Evolutionary conservation across 1,140 invertebrate species (phyloP).

Genomic region (Pteromalus puparum): DNA sequence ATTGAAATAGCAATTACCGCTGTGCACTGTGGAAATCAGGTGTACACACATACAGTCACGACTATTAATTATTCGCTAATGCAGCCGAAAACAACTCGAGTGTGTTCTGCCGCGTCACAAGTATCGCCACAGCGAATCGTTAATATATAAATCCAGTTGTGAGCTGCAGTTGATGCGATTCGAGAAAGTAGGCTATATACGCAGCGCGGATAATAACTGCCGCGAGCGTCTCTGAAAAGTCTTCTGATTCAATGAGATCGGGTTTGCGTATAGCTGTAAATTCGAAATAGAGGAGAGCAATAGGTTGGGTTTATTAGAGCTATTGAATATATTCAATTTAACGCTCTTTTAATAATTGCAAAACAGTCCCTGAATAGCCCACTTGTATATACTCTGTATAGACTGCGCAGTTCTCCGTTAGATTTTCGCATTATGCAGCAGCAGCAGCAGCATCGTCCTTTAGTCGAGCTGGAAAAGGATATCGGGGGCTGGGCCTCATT

Average conservation of each 20-base stretch:
- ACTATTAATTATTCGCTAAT: neutral
- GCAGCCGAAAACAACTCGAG: too few species aligned
- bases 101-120: too few species aligned
- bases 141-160: neutral
- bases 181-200: neutral
- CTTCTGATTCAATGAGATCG: too few species aligned
- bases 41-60: neutral
- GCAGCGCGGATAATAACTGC: neutral
- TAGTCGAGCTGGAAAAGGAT: constrained; percentile 1
- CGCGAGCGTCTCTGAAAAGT: neutral
- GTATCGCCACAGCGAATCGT: neutral
- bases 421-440: neutral
- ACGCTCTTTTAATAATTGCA: neutral
- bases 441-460: neutral
- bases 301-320: too few species aligned
- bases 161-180: neutral
- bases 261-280: too few species aligned
- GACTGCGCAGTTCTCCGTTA: neutral
- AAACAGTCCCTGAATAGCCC: neutral
- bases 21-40: neutral
- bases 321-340: too few species aligned
- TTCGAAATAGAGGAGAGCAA: too few species aligned
- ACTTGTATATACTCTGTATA: neutral
- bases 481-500: constrained; percentile 15
- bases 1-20: constrained; percentile 8